Evolutionary conservation across 2,113 vertebrate species (phyloP).

Genomic region (Oenanthe melanoleuca): DNA sequence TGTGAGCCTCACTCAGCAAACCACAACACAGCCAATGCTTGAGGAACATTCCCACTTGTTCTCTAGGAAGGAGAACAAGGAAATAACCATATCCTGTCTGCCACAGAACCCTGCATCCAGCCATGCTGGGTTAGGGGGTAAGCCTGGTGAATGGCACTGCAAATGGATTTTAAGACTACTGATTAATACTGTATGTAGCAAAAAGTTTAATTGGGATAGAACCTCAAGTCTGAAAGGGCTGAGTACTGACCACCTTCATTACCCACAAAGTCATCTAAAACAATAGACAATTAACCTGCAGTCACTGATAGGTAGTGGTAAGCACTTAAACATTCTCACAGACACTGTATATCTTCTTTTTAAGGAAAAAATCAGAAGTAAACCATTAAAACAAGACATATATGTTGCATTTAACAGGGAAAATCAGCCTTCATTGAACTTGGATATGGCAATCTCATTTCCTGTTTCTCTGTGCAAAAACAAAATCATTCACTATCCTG

Average conservation of each 20-base stretch:
- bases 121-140: neutral
- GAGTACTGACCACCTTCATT: neutral
- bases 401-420: neutral
- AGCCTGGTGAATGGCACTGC: neutral
- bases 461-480: neutral
- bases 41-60: neutral
- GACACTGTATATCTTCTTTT: neutral
- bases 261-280: neutral
- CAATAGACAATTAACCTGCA: neutral
- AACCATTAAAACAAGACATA: neutral
- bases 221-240: neutral
- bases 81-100: neutral
- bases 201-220: neutral
- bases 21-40: neutral
- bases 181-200: neutral
- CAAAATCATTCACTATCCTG: neutral
- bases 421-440: neutral
- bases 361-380: neutral
- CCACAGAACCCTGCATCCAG: neutral
- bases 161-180: neutral
- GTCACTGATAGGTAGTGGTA: neutral
- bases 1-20: neutral
- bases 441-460: neutral
- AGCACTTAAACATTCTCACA: neutral
- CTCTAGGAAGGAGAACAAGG: neutral